Base-by-base conservation (phyloP, 2,888 invertebrate genomes). In the Temnothorax unifasciatus region DNA sequence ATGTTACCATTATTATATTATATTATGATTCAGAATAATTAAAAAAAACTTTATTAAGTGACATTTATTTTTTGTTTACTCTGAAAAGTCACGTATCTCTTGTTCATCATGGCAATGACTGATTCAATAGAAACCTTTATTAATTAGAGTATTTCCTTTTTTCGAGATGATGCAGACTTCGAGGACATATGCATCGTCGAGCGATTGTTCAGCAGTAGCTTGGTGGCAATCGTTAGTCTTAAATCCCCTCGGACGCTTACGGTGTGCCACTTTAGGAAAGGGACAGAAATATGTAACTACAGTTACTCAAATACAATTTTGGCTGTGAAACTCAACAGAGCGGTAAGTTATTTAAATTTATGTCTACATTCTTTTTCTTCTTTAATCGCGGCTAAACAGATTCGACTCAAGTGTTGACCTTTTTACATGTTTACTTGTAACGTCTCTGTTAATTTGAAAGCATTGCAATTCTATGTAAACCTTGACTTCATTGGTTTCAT, bases 211-310 rank as follows among this genome's bases (percentile, higher is more conserved):
- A 98, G 98, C 95, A 99, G 99, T 95, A 99, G 99, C 92, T 96
- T 99, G 92, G 98, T 99, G 94, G 99, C 99, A 85, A 97, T 99
- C 92, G 99, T 99, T 90, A 98, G 98, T 90, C 96, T 98, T 92
- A 96, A 98, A 90, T 97, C 99, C 85, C 99, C 99, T 89, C 96
- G 99, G 94, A 97, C 97, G 95, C 96, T 99, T 94, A 98, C 98
- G 96, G 98, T 99, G 87, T 99, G 99, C 95, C 99, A 99, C 96
- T 99, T 99, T 95, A 99, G 98, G 95, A 99, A 98, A 95, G 98
- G 99, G 90, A 98, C 98, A 83, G 99, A 99, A 96, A 99, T 99
- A 94, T 99, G 99, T 95, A 99, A 99, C 95, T 99, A 99, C 96
- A 98, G 98, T 94, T 98, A 97, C 88, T 98, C 99, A 89, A 99